Percentiles rank a stretch among this genome's conserved stretches.
phyloP scores from a whole-genome alignment of 2,113 vertebrate genomes.

The Proterorhinus semilunaris region DNA sequence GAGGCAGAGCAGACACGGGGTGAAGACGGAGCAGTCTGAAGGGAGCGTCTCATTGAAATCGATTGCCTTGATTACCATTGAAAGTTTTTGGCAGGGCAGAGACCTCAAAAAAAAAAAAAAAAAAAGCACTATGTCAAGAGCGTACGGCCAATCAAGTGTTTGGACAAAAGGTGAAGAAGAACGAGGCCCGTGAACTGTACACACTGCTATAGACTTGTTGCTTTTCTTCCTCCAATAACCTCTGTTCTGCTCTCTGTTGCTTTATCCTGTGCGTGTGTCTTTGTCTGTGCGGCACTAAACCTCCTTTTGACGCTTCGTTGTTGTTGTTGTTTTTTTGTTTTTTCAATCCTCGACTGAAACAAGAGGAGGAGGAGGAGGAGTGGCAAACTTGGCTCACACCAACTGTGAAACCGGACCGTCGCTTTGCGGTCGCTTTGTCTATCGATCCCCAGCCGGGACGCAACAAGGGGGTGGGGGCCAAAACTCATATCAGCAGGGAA shows the following conservation, averaged over 20 bases:
- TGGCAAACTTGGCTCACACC: slow-evolving; percentile 77
- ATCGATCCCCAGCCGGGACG: slow-evolving; percentile 23
- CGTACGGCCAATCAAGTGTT: not conserved
- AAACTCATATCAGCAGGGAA: slow-evolving; percentile 42
- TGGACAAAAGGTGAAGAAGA: not conserved
- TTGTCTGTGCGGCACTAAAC: slow-evolving; percentile 25
- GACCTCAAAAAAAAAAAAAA: no score
- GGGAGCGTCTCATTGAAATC: no score
- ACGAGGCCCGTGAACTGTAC: slow-evolving; percentile 6
- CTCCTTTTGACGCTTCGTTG: slow-evolving; percentile 26
- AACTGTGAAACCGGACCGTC: slow-evolving; percentile 39
- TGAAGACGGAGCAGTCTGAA: not conserved
- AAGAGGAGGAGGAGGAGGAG: slow-evolving; percentile 32
- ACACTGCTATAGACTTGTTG: slow-evolving; percentile 29
- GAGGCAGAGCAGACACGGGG: slow-evolving; percentile 3
- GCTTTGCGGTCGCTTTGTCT: slow-evolving; percentile 25
- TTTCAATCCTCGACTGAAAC: slow-evolving; percentile 56
- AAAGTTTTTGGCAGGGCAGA: no score
- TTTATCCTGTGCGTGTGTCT: slow-evolving; percentile 35
- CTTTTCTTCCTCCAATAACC: slow-evolving; percentile 48
- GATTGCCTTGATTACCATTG: no score
- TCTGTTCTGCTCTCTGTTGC: slow-evolving; percentile 33
- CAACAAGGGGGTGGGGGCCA: slow-evolving; percentile 19
- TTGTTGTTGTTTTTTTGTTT: not conserved
- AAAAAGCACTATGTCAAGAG: no score